phyloP scores from a whole-genome alignment of 2,888 invertebrate species.

The Chromoteleia sp. region DNA sequence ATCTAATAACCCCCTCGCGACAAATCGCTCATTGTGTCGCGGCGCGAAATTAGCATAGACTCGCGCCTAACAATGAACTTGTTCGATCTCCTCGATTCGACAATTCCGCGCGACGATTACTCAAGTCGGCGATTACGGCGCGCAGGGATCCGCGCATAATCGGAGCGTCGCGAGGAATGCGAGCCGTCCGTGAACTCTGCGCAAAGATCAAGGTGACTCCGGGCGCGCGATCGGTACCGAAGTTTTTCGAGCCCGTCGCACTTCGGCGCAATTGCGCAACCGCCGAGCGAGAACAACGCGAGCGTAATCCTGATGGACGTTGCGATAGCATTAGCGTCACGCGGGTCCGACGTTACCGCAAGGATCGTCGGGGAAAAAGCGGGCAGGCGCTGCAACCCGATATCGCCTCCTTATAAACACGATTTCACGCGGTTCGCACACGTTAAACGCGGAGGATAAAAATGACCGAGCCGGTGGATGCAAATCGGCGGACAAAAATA shows the following conservation, averaged over 20 bases:
- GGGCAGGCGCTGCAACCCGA: constrained; percentile 73
- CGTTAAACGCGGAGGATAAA: constrained; percentile 45
- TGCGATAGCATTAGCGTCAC: constrained; percentile 79
- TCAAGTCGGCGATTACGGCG: constrained; percentile 1
- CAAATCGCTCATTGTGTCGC: constrained; percentile 48
- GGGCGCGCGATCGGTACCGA: constrained; percentile 56
- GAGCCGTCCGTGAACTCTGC: constrained; percentile 74
- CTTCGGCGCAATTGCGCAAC: constrained; percentile 75
- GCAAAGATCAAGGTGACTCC: constrained; percentile 77
- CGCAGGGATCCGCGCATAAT: constrained; percentile 45
- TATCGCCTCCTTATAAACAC: constrained; percentile 71
- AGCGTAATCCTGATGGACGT: constrained; percentile 80
- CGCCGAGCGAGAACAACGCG: constrained; percentile 38
- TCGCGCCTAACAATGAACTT: constrained; percentile 43
- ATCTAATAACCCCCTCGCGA: constrained; percentile 35
- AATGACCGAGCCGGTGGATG: too few relatives aligned
- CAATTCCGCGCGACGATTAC: constrained; percentile 20
- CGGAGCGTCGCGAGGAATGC: constrained; percentile 76
- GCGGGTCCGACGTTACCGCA: constrained; percentile 65
- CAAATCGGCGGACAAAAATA: constrained; percentile 30
- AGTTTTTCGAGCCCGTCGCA: constrained; percentile 56
- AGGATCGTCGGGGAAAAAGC: constrained; percentile 38
- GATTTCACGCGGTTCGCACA: constrained; percentile 73
- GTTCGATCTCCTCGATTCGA: constrained; percentile 12
- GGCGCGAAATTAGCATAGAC: constrained; percentile 38